Evolutionary conservation across 2,113 vertebrate species (phyloP).

Genomic region (Erinaceus europaeus): DNA sequence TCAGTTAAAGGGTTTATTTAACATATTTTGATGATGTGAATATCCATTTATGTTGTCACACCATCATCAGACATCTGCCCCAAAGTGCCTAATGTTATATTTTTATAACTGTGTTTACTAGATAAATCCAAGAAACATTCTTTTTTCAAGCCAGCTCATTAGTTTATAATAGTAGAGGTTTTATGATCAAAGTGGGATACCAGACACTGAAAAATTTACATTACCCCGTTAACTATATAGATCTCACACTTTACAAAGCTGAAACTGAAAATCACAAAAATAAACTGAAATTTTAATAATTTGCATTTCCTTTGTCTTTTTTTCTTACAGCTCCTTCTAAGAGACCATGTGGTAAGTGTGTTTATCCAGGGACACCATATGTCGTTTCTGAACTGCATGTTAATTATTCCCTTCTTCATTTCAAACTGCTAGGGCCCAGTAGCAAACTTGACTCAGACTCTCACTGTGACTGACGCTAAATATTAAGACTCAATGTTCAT

Average conservation of each 20-base stretch:
- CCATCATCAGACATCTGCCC: not conserved
- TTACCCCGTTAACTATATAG: not conserved
- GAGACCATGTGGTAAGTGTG: slow-evolving; percentile 61
- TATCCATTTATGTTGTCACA: not conserved
- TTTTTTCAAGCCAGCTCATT: not conserved
- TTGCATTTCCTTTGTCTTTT: not conserved
- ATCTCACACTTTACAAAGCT: not conserved
- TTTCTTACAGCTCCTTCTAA: slow-evolving; percentile 1
- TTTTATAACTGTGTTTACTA: rapidly evolving
- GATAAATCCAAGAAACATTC: not conserved
- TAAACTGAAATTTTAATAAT: not conserved
- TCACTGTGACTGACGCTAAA: not conserved
- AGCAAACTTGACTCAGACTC: not conserved
- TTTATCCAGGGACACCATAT: rapidly evolving
- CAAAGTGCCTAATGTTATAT: too few species aligned
- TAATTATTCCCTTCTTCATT: not conserved
- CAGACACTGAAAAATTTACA: too few species aligned
- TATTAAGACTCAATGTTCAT: not conserved
- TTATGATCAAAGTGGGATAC: not conserved
- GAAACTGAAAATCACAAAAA: not conserved
- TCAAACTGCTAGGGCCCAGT: not conserved
- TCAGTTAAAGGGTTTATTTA: not conserved
- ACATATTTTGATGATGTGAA: not conserved
- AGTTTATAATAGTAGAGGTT: not conserved
- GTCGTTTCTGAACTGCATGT: not conserved